These are phyloP conservation scores for Odocoileus virginianus DNA, from an alignment of 2,113 vertebrate genomes.

Conservation along the genomic window DNA sequence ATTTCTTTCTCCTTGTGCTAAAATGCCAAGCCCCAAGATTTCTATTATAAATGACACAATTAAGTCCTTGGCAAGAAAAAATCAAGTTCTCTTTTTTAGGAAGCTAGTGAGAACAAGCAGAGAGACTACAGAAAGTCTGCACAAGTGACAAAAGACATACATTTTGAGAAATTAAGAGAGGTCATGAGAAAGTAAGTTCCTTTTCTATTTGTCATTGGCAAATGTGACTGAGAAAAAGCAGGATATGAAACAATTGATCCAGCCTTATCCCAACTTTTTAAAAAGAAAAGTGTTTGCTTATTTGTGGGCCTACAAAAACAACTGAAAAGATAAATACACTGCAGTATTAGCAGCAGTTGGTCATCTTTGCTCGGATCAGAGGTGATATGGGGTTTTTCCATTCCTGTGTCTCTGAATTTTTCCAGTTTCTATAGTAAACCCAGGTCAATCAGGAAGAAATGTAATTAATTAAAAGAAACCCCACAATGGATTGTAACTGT, in stretches of 20 bases:
- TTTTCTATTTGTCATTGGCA: background rate
- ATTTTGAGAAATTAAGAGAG: background rate
- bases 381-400: background rate
- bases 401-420: conserved; percentile 13
- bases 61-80: conserved; percentile 8
- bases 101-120: background rate
- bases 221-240: background rate
- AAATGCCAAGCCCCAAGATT: background rate
- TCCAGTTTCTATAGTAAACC: background rate
- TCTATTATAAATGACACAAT: conserved; percentile 36
- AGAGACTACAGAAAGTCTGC: background rate
- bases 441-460: background rate
- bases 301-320: background rate
- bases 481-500: background rate
- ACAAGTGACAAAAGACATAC: background rate
- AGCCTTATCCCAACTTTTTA: background rate
- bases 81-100: conserved; percentile 1
- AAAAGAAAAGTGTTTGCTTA: background rate
- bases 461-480: background rate
- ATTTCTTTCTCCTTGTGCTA: background rate
- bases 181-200: background rate
- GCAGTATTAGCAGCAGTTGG: background rate
- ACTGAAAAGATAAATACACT: background rate
- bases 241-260: background rate
- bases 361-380: background rate